Evolutionary conservation across 2,888 invertebrate genomes (phyloP), one percentile per base, ranked within the genome.

Genomic region (Cephus runcator): DNA sequence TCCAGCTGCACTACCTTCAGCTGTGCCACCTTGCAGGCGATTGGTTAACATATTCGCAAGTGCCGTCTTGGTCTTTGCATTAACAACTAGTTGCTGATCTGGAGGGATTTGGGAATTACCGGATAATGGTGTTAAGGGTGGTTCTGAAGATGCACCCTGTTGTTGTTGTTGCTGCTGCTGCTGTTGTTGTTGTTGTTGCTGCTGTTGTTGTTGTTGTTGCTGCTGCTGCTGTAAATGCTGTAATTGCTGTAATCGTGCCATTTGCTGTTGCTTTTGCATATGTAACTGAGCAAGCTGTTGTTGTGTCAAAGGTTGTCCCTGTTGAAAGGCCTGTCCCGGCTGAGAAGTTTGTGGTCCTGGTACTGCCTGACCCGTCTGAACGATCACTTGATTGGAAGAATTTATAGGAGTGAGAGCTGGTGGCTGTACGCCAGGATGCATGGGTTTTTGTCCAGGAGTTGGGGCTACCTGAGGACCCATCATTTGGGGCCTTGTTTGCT

Each of bases 1-100:
- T 12, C 93, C 91, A 81, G 92, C 92, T 6, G 92, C 92, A 78
- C 92, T 92, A n/a, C 92, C 92, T 75, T 93, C 92, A 4, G 92
- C 87, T 1, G 93, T 89, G 11, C 91, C 90, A 11, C 93, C 93
- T 87, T 95, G 95, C 79, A 96, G 91, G 75, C 98, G 94, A 87
- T 95, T 98, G 87, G 96, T 98, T 80, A 98, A 93, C 96, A 98
- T 97, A 91, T 98, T 98, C 30, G 98, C 98, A 79, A 99, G 93
- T 0, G 98, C 98, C 0, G 98, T 98, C 93, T 98, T 99, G 4
- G 98, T 97, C 92, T 97, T 97, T 0, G 96, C 95, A 87, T 96
- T 96, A 76, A 97, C 97, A 69, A 96, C 93, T 79, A 95, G 88
- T 30, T 94, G 94, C 84, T 93, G 93, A 80, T 92, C 90, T 3